phyloP scores from a whole-genome alignment of 2,888 invertebrate species.

The Cyclophora punctaria region DNA sequence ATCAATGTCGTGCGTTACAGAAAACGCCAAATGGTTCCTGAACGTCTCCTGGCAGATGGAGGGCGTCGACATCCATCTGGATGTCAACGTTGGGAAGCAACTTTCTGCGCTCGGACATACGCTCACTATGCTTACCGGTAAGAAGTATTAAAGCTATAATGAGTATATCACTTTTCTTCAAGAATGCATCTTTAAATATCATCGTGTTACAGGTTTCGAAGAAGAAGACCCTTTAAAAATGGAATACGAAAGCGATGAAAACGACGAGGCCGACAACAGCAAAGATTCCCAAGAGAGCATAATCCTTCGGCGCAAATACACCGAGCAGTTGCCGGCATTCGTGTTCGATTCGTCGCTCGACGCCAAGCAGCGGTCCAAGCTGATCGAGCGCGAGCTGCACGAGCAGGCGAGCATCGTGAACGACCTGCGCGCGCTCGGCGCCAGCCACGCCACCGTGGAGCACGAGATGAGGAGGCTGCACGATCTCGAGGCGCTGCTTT shows the following conservation, averaged over 20 bases:
- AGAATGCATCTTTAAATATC: not conserved
- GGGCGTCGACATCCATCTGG: constrained; percentile 96
- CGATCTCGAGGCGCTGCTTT: constrained; percentile 94
- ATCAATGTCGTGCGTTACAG: constrained; percentile 44
- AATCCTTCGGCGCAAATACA: constrained; percentile 78
- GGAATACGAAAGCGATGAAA: constrained; percentile 86
- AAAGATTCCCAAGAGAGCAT: constrained; percentile 81
- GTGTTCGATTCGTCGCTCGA: constrained; percentile 87
- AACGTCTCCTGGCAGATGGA: constrained; percentile 99
- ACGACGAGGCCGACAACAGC: constrained; percentile 79
- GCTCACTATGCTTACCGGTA: constrained; percentile 93
- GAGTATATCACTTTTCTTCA: no score
- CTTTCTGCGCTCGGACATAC: constrained; percentile 95
- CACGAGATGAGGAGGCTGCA: constrained; percentile 93
- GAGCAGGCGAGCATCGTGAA: constrained; percentile 97
- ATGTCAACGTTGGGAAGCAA: constrained; percentile 97
- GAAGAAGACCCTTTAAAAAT: constrained; percentile 84
- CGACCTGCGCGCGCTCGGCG: constrained; percentile 90
- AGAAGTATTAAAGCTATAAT: not conserved
- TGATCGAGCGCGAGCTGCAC: constrained; percentile 97
- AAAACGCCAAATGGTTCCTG: constrained; percentile 98
- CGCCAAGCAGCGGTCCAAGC: constrained; percentile 89
- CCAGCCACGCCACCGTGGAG: constrained; percentile 92
- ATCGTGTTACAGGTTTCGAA: constrained; percentile 74
- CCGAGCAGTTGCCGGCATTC: constrained; percentile 87